These are phyloP conservation scores for Ochropleura leucogaster DNA, from an alignment of 2,888 invertebrate species.

Conservation along the genomic window DNA sequence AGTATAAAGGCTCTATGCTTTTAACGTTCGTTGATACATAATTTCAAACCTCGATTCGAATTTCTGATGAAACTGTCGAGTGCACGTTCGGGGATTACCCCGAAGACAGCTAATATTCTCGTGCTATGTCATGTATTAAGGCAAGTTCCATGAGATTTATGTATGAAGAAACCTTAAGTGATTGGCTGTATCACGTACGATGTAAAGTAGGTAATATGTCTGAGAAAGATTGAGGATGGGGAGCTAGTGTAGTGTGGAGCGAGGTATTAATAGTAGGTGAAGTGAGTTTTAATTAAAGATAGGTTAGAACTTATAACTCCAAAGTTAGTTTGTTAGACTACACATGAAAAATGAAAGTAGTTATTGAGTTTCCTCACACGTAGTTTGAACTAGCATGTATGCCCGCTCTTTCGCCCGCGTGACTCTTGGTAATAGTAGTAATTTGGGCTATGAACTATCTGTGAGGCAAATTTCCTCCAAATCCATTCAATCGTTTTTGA, in stretches of 20 bases:
- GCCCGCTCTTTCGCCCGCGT: too few relatives aligned
- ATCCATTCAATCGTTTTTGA: too few relatives aligned
- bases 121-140: conserved; percentile 55
- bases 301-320: background rate
- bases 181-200: conserved; percentile 52
- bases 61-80: conserved; percentile 57
- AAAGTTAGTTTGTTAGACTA: background rate
- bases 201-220: conserved; percentile 32
- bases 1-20: background rate
- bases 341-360: conserved; percentile 3
- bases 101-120: conserved; percentile 70
- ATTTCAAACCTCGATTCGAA: conserved; percentile 46
- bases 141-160: conserved; percentile 65
- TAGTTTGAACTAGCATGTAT: background rate
- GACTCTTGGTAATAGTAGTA: too few relatives aligned
- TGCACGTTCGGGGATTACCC: conserved; percentile 68
- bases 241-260: conserved; percentile 7
- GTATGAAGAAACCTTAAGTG: conserved; percentile 64
- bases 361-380: background rate
- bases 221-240: conserved; percentile 19
- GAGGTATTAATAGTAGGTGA: background rate
- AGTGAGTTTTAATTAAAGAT: background rate
- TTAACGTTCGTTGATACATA: conserved; percentile 1
- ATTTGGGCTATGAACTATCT: too few relatives aligned
- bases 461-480: too few relatives aligned